Base-by-base conservation (phyloP, 2,113 vertebrate species). In the Cebus imitator region DNA sequence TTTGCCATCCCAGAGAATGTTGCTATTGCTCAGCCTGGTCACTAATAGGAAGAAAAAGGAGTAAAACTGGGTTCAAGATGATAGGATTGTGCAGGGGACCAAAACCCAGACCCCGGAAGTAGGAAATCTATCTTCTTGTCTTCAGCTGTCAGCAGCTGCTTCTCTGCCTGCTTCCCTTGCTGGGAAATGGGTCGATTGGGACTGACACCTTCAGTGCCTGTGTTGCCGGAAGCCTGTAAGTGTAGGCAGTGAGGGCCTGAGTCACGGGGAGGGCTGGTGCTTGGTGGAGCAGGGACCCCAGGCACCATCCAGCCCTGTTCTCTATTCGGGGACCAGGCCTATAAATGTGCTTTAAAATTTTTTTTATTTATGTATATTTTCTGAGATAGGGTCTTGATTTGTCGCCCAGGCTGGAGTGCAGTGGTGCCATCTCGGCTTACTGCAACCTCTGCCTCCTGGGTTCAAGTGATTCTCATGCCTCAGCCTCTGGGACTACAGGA, bases 21-120 rank as follows among this genome's bases (percentile, higher is more conserved):
- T 8, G 12, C 37, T 13, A 0, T 57, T 1, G 3, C 8, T 23
- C 64, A 3, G 0, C 14, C 7, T 9, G 13, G 45, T 78, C 84
- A 3, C n/a, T 25, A n/a, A 43, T 6, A 43, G 52, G 83, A 79
- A 64, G 52, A 6, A 8, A 48, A 30, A 12, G 13, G 55, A 48
- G 14, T 23, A 12, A 45, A 27, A 37, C 14, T 37, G 25, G 43
- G 52, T 79, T 84, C 17, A 5, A 17, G 16, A 6, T 16, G 76
- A 83, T 17, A 72, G 48, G 48, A 13, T 12, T 35, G 58, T 55
- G 23, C 27, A 50, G 73, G 10, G 18, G 9, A 7, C 2, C 5
- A 25, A 68, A n/a, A 6, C 21, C 68, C 12, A 10, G 40, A 11
- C 40, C 2, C 32, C 66, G 66, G 45, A 80, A 27, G 82, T 55